Percentiles rank a stretch among this genome's conserved stretches.
phyloP scores from a whole-genome alignment of 2,797 vertebrate genomes.

The Leptodactylus fallax region DNA sequence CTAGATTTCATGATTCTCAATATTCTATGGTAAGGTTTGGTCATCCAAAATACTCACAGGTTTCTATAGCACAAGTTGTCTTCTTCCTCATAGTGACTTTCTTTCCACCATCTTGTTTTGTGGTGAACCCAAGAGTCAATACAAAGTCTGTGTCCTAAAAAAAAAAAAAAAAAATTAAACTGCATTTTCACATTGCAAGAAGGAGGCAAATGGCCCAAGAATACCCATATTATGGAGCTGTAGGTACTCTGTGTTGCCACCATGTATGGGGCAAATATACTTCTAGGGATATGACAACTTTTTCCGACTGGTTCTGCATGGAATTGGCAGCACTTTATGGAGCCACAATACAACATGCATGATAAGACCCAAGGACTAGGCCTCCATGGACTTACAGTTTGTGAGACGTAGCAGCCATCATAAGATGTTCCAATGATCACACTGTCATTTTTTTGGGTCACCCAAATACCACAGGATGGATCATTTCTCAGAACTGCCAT shows the following conservation, averaged over 20 bases:
- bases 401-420: constrained; percentile 49
- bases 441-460: neutral
- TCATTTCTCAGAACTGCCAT: constrained; percentile 22
- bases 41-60: neutral
- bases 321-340: neutral
- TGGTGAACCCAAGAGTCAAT: neutral
- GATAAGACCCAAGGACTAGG: neutral
- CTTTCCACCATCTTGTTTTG: neutral
- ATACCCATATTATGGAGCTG: neutral
- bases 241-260: no score
- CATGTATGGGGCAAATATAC: no score
- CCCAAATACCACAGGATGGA: neutral
- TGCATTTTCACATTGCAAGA: no score
- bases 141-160: constrained; percentile 27
- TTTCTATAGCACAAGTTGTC: constrained; percentile 25
- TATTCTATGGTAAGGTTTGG: neutral
- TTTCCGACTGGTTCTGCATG: neutral
- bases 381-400: constrained; percentile 22
- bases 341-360: neutral
- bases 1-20: no score
- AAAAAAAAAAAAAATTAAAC: neutral
- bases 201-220: no score
- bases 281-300: no score
- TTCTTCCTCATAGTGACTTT: constrained; percentile 8
- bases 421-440: neutral